Evolutionary conservation across 2,888 invertebrate species (phyloP).

Genomic region (Corbicula japonica): DNA sequence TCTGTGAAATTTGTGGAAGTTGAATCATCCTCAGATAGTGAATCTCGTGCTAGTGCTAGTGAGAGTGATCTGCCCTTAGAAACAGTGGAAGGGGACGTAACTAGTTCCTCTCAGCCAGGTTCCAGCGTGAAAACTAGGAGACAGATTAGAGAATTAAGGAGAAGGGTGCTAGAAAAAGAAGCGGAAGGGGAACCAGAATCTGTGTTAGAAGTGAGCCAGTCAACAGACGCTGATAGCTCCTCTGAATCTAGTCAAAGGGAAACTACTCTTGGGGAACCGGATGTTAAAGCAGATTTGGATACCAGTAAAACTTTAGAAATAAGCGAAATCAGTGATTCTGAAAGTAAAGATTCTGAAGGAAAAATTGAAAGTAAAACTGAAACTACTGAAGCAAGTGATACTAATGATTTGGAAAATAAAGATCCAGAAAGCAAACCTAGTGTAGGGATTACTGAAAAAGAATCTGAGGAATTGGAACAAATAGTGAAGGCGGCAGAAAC

Average conservation of each 20-base stretch:
- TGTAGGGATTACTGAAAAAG: conserved; percentile 47
- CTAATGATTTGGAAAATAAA: conserved; percentile 14
- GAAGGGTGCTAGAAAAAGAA: conserved; percentile 65
- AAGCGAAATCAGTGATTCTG: conserved; percentile 53
- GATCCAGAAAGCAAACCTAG: conserved; percentile 14
- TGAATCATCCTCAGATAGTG: conserved; percentile 82
- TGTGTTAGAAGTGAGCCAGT: conserved; percentile 41
- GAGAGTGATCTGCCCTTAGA: conserved; percentile 56
- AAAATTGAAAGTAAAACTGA: conserved; percentile 14
- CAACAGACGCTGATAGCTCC: conserved; percentile 45
- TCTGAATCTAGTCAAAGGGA: conserved; percentile 63
- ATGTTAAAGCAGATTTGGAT: conserved; percentile 33
- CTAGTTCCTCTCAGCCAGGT: conserved; percentile 57
- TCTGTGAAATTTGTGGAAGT: conserved; percentile 81
- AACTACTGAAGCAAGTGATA: conserved; percentile 6
- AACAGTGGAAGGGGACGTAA: conserved; percentile 55
- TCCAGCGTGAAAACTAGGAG: conserved; percentile 19
- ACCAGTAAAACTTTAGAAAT: conserved; percentile 70
- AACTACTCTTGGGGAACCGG: conserved; percentile 7
- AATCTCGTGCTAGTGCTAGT: conserved; percentile 71
- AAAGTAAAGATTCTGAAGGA: conserved; percentile 16
- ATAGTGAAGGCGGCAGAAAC: conserved; percentile 69
- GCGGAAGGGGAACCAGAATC: conserved; percentile 22
- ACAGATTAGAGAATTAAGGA: conserved; percentile 55
- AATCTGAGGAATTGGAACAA: conserved; percentile 47